phyloP scores from a whole-genome alignment of 2,113 vertebrate genomes.

The Callospermophilus lateralis region DNA sequence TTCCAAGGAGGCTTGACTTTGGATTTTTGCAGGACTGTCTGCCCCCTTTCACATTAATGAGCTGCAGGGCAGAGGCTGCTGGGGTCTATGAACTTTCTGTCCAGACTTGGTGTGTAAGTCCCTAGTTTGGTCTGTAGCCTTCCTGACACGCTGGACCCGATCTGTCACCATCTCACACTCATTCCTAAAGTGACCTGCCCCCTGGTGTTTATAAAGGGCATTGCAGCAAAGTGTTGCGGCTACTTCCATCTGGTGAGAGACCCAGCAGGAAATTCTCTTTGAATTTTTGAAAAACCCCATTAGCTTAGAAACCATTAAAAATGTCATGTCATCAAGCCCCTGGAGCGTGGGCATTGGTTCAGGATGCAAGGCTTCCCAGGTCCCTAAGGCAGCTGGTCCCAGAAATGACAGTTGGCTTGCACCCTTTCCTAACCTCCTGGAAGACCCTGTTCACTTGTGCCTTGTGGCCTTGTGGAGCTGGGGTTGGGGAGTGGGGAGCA shows the following conservation, averaged over 20 bases:
- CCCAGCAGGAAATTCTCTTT: neutral
- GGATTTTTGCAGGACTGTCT: neutral
- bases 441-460: neutral
- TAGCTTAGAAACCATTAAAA: neutral
- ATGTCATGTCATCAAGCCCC: neutral
- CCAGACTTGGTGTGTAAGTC: neutral
- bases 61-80: neutral
- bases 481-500: neutral
- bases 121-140: neutral
- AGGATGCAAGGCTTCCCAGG: neutral
- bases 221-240: neutral
- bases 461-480: neutral
- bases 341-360: neutral
- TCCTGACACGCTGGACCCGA: neutral
- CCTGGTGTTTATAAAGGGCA: neutral
- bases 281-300: neutral
- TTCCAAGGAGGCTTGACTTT: slow-evolving; percentile 2
- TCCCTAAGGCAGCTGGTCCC: neutral
- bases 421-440: neutral
- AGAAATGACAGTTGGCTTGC: neutral
- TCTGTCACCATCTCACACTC: neutral
- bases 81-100: neutral
- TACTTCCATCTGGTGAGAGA: neutral
- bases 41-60: neutral
- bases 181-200: neutral